Conservation (phyloP, 1,140 invertebrate species). For the Diabrotica virgifera region DNA sequence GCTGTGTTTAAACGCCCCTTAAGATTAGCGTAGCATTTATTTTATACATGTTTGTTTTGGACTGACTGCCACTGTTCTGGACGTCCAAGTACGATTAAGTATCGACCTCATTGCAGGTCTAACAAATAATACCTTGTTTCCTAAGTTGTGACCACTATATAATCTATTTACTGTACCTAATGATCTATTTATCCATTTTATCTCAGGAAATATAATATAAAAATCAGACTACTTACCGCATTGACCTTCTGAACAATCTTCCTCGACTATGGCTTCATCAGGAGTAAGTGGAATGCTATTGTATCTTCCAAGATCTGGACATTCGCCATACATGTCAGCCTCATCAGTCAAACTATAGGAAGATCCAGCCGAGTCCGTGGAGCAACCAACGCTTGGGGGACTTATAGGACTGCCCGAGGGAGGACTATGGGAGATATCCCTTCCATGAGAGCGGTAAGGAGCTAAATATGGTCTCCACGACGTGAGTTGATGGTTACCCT, state of each 20-base stretch:
- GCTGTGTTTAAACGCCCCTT: too few species aligned
- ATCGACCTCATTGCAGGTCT: too few species aligned
- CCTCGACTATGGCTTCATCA: slow-evolving; percentile 56
- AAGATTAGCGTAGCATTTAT: too few species aligned
- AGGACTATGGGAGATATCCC: slow-evolving; percentile 56
- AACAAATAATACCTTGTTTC: too few species aligned
- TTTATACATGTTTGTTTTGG: too few species aligned
- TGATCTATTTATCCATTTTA: background rate
- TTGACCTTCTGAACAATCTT: slow-evolving; percentile 42
- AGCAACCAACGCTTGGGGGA: slow-evolving; percentile 60
- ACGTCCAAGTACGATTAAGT: too few species aligned
- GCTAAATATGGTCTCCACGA: slow-evolving; percentile 30
- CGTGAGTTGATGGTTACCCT: slow-evolving; percentile 50
- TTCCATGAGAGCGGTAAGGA: slow-evolving; percentile 57
- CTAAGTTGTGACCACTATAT: too few species aligned
- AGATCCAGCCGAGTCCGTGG: slow-evolving; percentile 67
- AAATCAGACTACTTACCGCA: slow-evolving; percentile 17
- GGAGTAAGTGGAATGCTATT: slow-evolving; percentile 59
- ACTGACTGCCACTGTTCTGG: too few species aligned
- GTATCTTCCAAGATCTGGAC: slow-evolving; percentile 35
- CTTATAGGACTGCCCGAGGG: slow-evolving; percentile 62
- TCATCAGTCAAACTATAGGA: slow-evolving; percentile 66
- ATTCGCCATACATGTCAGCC: slow-evolving; percentile 5
- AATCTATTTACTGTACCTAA: too few species aligned
- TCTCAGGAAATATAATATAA: background rate